Evolutionary conservation across 2,888 invertebrate genomes (phyloP).

Genomic region (Abrostola tripartita): DNA sequence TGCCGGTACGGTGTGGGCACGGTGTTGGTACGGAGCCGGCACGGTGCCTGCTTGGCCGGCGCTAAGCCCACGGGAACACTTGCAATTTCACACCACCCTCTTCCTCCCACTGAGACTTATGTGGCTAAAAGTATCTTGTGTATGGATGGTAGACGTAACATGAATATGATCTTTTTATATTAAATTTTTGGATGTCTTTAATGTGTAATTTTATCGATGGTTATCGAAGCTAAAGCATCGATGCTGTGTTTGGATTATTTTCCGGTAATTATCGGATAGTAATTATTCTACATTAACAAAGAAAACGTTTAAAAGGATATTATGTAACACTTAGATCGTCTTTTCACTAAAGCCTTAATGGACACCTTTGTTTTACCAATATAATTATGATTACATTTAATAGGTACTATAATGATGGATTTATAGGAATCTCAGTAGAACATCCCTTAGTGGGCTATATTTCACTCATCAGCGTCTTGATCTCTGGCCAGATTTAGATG

Average conservation of each 20-base stretch:
- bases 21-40: background rate
- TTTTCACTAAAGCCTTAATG: background rate
- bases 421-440: background rate
- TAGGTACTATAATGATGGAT: background rate
- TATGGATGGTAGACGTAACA: background rate
- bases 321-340: background rate
- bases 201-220: too few species aligned
- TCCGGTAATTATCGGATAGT: too few species aligned
- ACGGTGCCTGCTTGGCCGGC: slow-evolving; percentile 12
- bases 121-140: background rate
- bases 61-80: slow-evolving; percentile 38
- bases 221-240: too few species aligned
- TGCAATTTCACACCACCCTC: slow-evolving; percentile 42
- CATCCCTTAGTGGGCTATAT: too few species aligned
- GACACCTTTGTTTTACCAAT: background rate
- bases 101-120: background rate
- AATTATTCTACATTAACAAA: background rate
- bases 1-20: slow-evolving; percentile 8
- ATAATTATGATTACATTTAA: background rate
- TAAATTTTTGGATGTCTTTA: too few species aligned
- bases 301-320: slow-evolving; percentile 3
- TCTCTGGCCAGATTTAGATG: too few species aligned
- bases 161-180: background rate
- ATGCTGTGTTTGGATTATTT: too few species aligned
- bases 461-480: too few species aligned